These are phyloP conservation scores for Grallaria varia DNA, from an alignment of 2,113 vertebrate species.

Conservation along the genomic window DNA sequence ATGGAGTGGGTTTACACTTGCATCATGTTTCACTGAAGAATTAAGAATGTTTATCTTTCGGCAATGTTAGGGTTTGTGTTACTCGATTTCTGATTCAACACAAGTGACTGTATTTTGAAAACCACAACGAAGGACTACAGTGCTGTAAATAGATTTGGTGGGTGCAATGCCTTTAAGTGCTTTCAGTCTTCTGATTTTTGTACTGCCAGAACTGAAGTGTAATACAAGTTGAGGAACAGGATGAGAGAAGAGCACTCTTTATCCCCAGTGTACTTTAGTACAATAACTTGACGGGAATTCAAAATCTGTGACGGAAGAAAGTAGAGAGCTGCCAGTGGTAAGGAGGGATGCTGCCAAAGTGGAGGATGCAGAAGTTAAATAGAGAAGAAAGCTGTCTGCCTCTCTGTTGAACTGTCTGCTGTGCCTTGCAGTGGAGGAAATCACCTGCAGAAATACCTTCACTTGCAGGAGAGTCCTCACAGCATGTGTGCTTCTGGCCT, in stretches of 20 bases:
- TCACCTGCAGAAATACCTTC: neutral
- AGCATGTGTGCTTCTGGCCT: neutral
- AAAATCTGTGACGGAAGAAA: neutral
- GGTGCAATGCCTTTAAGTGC: neutral
- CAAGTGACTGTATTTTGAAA: neutral
- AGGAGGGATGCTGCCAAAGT: neutral
- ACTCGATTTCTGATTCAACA: neutral
- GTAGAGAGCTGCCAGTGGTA: neutral
- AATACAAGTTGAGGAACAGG: neutral
- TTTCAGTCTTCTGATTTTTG: neutral
- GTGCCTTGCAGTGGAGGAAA: neutral
- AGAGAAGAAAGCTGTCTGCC: neutral
- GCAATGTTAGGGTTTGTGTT: fast-evolving
- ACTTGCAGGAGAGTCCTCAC: neutral
- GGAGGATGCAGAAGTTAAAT: neutral
- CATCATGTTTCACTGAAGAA: neutral
- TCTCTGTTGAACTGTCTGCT: neutral
- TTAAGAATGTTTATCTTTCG: constrained; percentile 14
- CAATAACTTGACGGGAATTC: neutral
- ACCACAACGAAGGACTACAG: fast-evolving
- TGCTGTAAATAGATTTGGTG: constrained; percentile 13
- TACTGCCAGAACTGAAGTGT: neutral
- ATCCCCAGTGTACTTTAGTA: neutral
- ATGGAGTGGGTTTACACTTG: neutral
- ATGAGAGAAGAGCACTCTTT: neutral